These are phyloP conservation scores for Hyla sarda DNA, from an alignment of 2,113 vertebrate genomes.

Conservation along the genomic window DNA sequence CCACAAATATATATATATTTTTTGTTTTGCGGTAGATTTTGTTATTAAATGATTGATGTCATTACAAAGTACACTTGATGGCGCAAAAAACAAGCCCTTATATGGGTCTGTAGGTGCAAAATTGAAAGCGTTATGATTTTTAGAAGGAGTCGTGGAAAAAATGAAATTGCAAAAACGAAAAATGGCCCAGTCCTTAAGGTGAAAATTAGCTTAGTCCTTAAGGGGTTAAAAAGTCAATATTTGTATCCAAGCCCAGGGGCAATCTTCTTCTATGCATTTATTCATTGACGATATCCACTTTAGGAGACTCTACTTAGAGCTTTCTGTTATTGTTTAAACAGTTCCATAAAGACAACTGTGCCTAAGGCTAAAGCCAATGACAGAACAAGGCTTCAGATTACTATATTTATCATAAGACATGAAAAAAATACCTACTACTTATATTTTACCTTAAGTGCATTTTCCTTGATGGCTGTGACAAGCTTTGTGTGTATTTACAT, in stretches of 20 bases:
- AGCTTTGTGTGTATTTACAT: neutral
- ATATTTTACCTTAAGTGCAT: conserved; percentile 16
- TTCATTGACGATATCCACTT: neutral
- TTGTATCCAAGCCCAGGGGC: neutral
- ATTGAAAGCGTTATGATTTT: too few species aligned
- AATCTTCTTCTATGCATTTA: neutral
- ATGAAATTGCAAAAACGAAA: too few species aligned
- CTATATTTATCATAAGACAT: conserved; percentile 34
- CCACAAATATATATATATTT: too few species aligned
- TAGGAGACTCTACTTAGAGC: neutral
- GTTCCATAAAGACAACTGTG: neutral
- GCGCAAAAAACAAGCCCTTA: too few species aligned
- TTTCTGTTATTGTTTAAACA: neutral
- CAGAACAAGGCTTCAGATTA: neutral
- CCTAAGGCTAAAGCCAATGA: conserved; percentile 29
- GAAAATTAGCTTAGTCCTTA: too few species aligned
- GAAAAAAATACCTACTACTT: conserved; percentile 29
- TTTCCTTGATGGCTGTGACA: conserved; percentile 19
- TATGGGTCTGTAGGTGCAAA: too few species aligned
- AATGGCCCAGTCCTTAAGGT: too few species aligned
- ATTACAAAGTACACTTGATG: too few species aligned
- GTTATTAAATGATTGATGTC: too few species aligned
- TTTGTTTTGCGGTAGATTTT: too few species aligned
- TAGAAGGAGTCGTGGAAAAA: too few species aligned
- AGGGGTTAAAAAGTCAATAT: neutral